A percentile compares a stretch with the other conserved stretches of the same genome.
Conservation (phyloP, 1,140 invertebrate species). For the Dendroctonus valens region DNA sequence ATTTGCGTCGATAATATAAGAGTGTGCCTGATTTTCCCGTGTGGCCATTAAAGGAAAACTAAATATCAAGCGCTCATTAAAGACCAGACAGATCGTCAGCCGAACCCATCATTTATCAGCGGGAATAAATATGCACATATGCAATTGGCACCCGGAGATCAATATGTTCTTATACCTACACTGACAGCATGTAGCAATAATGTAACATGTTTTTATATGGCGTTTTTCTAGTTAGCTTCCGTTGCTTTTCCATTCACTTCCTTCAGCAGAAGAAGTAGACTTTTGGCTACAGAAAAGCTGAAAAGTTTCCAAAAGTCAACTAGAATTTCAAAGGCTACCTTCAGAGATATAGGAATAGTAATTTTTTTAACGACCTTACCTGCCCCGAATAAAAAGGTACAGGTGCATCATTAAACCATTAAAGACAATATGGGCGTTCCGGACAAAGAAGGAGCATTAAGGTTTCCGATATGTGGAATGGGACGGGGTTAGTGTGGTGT, state of each 20-base stretch:
- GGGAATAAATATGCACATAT: constrained; percentile 17
- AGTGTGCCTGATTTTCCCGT: neutral
- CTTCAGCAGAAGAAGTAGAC: no score
- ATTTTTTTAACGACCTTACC: constrained; percentile 22
- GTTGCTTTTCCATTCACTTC: no score
- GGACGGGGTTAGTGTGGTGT: constrained; percentile 8
- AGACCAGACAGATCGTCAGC: constrained; percentile 12
- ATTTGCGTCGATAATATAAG: constrained; percentile 11
- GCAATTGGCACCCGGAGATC: constrained; percentile 9
- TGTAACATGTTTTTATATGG: neutral
- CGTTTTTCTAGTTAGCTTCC: no score
- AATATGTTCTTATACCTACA: constrained; percentile 14
- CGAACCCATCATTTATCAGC: constrained; percentile 8
- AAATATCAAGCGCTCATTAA: constrained; percentile 9
- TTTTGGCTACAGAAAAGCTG: no score
- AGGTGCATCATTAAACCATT: constrained; percentile 27
- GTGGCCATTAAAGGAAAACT: constrained; percentile 5
- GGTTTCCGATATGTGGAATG: neutral
- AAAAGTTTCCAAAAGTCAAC: no score
- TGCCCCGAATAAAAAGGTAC: constrained; percentile 23
- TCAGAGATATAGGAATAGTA: no score
- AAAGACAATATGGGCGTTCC: constrained; percentile 27
- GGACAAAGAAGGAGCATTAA: neutral
- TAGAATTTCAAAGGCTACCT: no score
- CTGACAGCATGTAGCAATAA: constrained; percentile 14